Conservation (phyloP, 2,888 invertebrate genomes). For the Phengaris arion region DNA sequence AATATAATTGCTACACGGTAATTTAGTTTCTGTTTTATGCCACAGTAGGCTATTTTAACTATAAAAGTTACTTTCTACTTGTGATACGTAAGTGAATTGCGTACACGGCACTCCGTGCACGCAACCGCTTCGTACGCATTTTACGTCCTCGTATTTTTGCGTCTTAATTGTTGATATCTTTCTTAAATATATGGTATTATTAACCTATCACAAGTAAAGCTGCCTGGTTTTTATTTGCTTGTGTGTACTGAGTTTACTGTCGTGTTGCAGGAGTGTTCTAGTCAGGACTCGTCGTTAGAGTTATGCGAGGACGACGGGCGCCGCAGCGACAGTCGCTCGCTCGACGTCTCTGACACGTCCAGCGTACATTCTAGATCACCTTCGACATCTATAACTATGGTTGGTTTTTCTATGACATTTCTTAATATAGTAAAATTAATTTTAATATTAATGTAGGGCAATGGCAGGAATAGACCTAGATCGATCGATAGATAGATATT, state of each 20-base stretch:
- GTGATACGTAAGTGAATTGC: not conserved
- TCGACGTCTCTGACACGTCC: constrained; percentile 71
- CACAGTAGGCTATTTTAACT: constrained; percentile 5
- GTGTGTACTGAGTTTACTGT: constrained; percentile 33
- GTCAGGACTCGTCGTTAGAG: constrained; percentile 76
- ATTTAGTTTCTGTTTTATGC: not conserved
- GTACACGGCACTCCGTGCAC: not conserved
- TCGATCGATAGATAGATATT: no score
- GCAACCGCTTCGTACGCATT: no score
- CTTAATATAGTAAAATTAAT: no score
- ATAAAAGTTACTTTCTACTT: not conserved
- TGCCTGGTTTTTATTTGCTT: not conserved
- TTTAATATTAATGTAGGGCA: no score
- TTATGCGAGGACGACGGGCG: constrained; percentile 70
- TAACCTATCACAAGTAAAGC: no score
- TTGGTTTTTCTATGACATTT: constrained; percentile 36
- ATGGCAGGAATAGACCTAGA: no score
- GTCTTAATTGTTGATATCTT: no score
- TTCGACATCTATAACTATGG: constrained; percentile 72
- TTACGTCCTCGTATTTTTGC: no score
- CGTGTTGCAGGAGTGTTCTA: constrained; percentile 73
- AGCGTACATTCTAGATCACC: constrained; percentile 71
- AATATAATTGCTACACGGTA: not conserved
- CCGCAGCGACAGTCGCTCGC: constrained; percentile 69
- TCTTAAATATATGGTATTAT: no score